These are phyloP conservation scores for Sarcophaga rosellei DNA, from an alignment of 2,888 invertebrate species.

Conservation along the genomic window DNA sequence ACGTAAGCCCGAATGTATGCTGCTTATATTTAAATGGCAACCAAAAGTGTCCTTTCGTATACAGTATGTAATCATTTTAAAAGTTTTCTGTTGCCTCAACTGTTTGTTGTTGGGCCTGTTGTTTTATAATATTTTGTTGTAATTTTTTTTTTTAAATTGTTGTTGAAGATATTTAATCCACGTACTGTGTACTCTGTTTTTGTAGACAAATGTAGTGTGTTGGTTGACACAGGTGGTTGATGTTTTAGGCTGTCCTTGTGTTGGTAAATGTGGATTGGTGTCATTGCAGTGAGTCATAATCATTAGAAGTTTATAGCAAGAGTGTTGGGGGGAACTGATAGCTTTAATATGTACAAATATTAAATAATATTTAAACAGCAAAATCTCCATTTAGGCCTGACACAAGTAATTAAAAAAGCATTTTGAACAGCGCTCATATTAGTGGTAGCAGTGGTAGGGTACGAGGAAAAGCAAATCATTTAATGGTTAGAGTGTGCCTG, in stretches of 20 bases:
- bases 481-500: background rate
- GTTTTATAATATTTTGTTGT: constrained; percentile 3
- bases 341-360: background rate
- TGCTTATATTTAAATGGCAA: constrained; percentile 37
- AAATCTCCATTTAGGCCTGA: constrained; percentile 14
- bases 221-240: constrained; percentile 43
- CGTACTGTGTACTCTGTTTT: background rate
- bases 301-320: constrained; percentile 35
- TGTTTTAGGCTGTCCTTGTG: constrained; percentile 19
- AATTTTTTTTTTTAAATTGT: background rate
- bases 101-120: background rate
- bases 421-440: background rate
- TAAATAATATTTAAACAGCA: background rate
- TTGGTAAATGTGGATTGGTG: constrained; percentile 16
- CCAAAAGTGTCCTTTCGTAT: constrained; percentile 48
- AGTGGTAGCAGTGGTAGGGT: background rate
- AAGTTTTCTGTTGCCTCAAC: background rate
- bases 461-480: background rate
- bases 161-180: constrained; percentile 13
- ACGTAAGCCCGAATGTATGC: constrained; percentile 12
- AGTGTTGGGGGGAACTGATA: constrained; percentile 12
- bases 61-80: constrained; percentile 31
- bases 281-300: constrained; percentile 13
- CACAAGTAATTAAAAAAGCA: constrained; percentile 41
- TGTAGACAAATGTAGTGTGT: background rate